Conservation (phyloP, 2,797 vertebrate species). For the Centroberyx gerrardi region DNA sequence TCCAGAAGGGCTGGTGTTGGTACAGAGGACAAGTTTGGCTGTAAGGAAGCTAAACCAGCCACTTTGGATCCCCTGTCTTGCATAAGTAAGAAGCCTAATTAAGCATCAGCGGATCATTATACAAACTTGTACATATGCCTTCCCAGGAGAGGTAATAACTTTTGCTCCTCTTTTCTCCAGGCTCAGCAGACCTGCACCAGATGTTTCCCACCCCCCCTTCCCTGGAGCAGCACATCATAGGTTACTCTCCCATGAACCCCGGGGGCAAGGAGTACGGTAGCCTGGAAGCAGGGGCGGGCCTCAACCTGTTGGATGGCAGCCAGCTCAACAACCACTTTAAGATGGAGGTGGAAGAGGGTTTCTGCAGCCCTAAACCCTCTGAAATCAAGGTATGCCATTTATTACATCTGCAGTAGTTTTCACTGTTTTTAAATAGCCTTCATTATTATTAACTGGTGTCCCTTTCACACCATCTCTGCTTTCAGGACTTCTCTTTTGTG, state of each 20-base stretch:
- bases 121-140: not conserved
- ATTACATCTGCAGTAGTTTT: not conserved
- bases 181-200: slow-evolving; percentile 97
- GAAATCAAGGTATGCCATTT: slow-evolving; percentile 92
- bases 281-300: slow-evolving; percentile 92
- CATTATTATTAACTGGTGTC: not conserved
- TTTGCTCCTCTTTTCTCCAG: slow-evolving; percentile 71
- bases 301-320: slow-evolving; percentile 91
- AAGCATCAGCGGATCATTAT: not conserved
- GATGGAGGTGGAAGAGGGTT: slow-evolving; percentile 98
- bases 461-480: slow-evolving; percentile 32
- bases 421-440: not conserved
- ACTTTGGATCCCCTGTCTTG: slow-evolving; percentile 91
- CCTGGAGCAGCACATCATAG: slow-evolving; percentile 95
- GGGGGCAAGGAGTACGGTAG: slow-evolving; percentile 94
- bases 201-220: slow-evolving; percentile 99
- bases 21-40: slow-evolving; percentile 91
- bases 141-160: slow-evolving; percentile 28
- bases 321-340: slow-evolving; percentile 92
- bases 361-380: slow-evolving; percentile 97
- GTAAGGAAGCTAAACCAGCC: slow-evolving; percentile 91
- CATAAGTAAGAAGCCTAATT: slow-evolving; percentile 89
- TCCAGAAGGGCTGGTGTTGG: slow-evolving; percentile 89
- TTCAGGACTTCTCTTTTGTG: slow-evolving; percentile 97
- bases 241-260: slow-evolving; percentile 99